Base-by-base conservation (phyloP, 2,888 invertebrate genomes). In the Parapristionchus giblindavisi region DNA sequence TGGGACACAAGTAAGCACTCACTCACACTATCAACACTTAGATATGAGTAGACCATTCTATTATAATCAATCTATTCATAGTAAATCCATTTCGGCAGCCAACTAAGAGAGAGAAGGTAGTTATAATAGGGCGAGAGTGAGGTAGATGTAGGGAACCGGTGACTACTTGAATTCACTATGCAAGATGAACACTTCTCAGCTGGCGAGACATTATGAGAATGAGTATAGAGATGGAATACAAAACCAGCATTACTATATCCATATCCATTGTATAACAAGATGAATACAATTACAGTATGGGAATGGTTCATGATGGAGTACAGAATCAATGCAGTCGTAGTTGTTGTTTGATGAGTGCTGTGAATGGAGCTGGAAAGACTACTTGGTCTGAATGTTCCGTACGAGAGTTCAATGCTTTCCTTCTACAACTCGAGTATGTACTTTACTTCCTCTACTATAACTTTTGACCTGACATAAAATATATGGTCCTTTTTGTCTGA, bases 291-390 rank as follows among this genome's bases (percentile, higher is more conserved):
- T 82, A 51, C 73, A 88, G 88, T 75, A 85, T 88, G 84, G 88
- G 88, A 68, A 88, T 88, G 88, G 87, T 88, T 1, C 88, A 88
- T 78, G 88, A 88, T 68, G 88, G 88, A 34, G 87, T 87, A 36
- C 87, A 88, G 76, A 88, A 88, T 76, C 84, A 84, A 52, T 88
- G 88, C 76, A 79, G 81, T 48, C 76, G 84, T 8, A 81, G 83
- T 6, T 86, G 87, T 63, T 88, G 86, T 78, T 77, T 88, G 29
- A 88, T 88, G 88, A 87, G 87, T 6, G 86, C 87, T 0, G 86
- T 88, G n/a, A 87, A 88, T 70, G 88, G 88, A 52, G 87, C 87
- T 34, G 88, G 88, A 14, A 88, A 88, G 77, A 88, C 88, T 4
- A 87, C 87, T 1, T 88, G 88, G 88, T 84, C 84, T 14, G 80